A percentile compares a stretch with the other conserved stretches of the same genome.
Conservation (phyloP, 2,113 vertebrate genomes). For the Aegotheles bennettii region DNA sequence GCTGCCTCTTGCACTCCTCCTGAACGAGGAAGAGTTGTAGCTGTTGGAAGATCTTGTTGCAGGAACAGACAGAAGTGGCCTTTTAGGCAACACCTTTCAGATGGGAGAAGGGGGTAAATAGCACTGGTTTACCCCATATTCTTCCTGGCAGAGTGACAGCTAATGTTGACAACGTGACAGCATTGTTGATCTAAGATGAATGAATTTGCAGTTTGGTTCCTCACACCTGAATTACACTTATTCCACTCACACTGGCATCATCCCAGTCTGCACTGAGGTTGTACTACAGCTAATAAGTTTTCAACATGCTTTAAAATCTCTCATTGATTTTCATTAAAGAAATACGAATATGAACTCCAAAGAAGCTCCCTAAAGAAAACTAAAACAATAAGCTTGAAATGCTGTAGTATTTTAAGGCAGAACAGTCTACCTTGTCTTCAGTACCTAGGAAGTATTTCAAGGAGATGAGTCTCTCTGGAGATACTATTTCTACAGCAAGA, state of each 20-base stretch:
- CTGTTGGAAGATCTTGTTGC: background rate
- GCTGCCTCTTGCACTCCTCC: background rate
- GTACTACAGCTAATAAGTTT: background rate
- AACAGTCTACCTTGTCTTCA: background rate
- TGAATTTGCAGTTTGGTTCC: background rate
- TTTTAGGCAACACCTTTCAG: background rate
- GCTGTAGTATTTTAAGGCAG: background rate
- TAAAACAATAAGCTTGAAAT: constrained; percentile 3
- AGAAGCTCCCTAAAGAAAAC: background rate
- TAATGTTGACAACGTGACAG: background rate
- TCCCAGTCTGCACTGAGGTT: background rate
- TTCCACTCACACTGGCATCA: background rate
- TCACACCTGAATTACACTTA: background rate
- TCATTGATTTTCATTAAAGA: constrained; percentile 25
- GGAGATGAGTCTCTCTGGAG: background rate
- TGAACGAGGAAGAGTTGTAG: background rate
- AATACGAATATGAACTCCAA: background rate
- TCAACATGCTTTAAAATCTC: constrained; percentile 21
- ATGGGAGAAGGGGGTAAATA: background rate
- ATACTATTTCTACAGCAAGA: background rate
- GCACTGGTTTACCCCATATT: rapidly evolving
- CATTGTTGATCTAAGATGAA: background rate
- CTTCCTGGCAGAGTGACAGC: background rate
- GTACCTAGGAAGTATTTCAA: constrained; percentile 14
- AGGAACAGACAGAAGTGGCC: background rate